Conservation (phyloP, 1,140 invertebrate species). For the Cyclargus thomasi region DNA sequence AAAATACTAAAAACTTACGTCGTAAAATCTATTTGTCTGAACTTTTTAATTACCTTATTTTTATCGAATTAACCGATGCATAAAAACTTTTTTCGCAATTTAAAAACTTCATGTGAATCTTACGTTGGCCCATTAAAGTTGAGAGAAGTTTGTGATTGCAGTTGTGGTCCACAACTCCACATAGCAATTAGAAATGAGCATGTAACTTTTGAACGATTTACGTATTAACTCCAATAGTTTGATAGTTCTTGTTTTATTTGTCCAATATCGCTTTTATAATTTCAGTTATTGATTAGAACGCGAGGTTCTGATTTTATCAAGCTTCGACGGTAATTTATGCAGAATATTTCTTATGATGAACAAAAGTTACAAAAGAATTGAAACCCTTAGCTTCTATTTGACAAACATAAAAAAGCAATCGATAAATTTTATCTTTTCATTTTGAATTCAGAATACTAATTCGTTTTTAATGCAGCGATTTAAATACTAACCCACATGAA, state of each 20-base stretch:
- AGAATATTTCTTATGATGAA: too few species aligned
- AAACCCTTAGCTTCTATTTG: too few species aligned
- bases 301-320: background rate
- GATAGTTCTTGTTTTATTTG: constrained; percentile 3
- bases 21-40: background rate
- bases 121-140: constrained; percentile 35
- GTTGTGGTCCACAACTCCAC: constrained; percentile 31
- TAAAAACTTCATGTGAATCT: constrained; percentile 10
- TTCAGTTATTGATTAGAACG: background rate
- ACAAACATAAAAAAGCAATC: too few species aligned
- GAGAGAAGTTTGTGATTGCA: constrained; percentile 36
- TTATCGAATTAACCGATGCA: constrained; percentile 17
- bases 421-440: background rate
- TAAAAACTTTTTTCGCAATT: constrained; percentile 23
- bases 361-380: too few species aligned
- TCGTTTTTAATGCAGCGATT: background rate
- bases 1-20: background rate
- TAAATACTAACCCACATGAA: background rate
- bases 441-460: too few species aligned
- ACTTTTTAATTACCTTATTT: constrained; percentile 4
- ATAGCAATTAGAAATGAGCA: constrained; percentile 34
- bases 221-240: constrained; percentile 11
- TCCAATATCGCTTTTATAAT: background rate
- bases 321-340: background rate
- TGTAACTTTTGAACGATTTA: constrained; percentile 25